A percentile compares a stretch with the other conserved stretches of the same genome.
These are phyloP conservation scores for Rhagoletis zephyria DNA, from an alignment of 1,140 invertebrate genomes.

Conservation along the genomic window DNA sequence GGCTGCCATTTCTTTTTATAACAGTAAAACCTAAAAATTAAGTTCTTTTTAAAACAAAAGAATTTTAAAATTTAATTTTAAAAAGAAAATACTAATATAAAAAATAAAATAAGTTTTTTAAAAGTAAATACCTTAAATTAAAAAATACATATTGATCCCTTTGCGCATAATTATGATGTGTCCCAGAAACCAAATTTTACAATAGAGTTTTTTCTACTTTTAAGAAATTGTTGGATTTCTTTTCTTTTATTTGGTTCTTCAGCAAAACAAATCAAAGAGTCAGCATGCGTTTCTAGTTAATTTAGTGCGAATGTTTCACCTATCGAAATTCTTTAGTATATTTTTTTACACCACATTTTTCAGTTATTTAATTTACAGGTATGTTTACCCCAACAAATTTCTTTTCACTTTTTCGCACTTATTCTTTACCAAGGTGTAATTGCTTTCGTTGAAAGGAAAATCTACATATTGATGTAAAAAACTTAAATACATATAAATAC, in stretches of 20 bases:
- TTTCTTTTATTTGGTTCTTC: background rate
- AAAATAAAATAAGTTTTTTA: too few relatives aligned
- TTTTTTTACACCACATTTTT: background rate
- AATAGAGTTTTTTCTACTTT: too few relatives aligned
- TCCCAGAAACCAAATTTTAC: background rate
- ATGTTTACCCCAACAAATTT: too few relatives aligned
- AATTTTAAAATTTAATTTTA: too few relatives aligned
- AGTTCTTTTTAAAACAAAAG: too few relatives aligned
- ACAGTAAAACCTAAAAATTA: too few relatives aligned
- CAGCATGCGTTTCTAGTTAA: background rate
- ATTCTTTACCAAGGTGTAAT: background rate
- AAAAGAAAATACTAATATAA: too few relatives aligned
- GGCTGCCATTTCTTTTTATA: too few relatives aligned
- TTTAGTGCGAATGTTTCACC: background rate
- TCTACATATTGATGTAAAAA: background rate
- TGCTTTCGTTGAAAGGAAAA: constrained; percentile 27
- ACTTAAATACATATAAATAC: background rate
- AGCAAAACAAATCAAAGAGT: background rate
- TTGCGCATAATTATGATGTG: too few relatives aligned
- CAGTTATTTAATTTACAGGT: background rate
- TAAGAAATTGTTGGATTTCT: too few relatives aligned
- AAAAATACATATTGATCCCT: too few relatives aligned
- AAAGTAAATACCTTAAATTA: too few relatives aligned
- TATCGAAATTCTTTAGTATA: background rate
- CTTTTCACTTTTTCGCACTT: constrained; percentile 22